These are phyloP conservation scores for Puntigrus tetrazona DNA, from an alignment of 2,113 vertebrate genomes.

Conservation along the genomic window DNA sequence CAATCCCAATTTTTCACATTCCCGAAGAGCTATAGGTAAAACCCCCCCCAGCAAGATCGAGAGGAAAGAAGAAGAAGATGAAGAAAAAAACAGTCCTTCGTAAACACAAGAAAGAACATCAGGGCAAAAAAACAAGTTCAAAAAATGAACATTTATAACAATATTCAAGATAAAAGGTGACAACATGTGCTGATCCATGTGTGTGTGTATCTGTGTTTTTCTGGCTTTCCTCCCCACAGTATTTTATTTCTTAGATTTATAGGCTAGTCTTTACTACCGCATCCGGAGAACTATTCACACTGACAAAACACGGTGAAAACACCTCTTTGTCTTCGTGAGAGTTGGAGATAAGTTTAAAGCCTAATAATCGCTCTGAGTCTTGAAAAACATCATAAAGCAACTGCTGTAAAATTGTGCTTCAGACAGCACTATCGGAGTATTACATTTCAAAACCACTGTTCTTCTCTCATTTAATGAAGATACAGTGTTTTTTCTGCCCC, in stretches of 20 bases:
- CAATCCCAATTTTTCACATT: constrained; percentile 1
- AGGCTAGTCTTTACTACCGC: constrained; percentile 16
- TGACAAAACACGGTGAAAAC: constrained; percentile 28
- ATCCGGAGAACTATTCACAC: constrained; percentile 18
- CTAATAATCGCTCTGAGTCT: constrained; percentile 42
- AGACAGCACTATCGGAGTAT: constrained; percentile 35
- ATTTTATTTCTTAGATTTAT: constrained; percentile 39
- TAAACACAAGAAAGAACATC: constrained; percentile 38
- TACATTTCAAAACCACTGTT: constrained; percentile 39
- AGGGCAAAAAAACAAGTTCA: constrained; percentile 22
- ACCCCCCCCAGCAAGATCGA: constrained; percentile 14
- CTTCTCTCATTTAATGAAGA: constrained; percentile 42
- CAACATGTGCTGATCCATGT: constrained; percentile 29
- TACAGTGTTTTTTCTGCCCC: constrained; percentile 12
- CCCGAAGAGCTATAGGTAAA: constrained; percentile 13
- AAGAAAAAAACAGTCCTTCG: constrained; percentile 40
- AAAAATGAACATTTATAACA: constrained; percentile 6
- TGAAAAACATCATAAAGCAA: constrained; percentile 23
- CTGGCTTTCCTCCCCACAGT: constrained; percentile 36
- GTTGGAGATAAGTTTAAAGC: constrained; percentile 30
- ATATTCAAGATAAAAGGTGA: constrained; percentile 1
- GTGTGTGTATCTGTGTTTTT: constrained; percentile 28
- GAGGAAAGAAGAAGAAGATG: constrained; percentile 34
- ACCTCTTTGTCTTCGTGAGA: constrained; percentile 46
- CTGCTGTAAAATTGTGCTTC: constrained; percentile 41